Evolutionary conservation across 2,113 vertebrate genomes (phyloP).

Genomic region (Nicator chloris): DNA sequence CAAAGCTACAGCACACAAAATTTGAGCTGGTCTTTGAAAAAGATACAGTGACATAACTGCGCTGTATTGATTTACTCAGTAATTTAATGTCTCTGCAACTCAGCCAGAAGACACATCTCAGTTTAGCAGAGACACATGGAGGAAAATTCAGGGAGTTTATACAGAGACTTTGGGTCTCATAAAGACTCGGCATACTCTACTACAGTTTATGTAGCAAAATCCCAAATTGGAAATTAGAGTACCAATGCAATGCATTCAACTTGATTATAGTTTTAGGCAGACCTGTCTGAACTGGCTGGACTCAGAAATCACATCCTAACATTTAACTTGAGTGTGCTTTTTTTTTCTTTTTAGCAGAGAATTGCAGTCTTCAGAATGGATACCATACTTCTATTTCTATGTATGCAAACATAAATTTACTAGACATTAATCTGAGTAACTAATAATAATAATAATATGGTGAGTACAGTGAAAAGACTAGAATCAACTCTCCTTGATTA

Average conservation of each 20-base stretch:
- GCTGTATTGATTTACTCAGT: conserved; percentile 86
- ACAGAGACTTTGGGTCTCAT: conserved; percentile 65
- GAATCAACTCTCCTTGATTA: not conserved
- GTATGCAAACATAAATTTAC: not conserved
- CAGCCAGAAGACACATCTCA: conserved; percentile 76
- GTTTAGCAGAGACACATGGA: conserved; percentile 71
- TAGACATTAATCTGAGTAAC: not conserved
- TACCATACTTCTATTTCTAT: not conserved
- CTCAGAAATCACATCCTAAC: conserved; percentile 39
- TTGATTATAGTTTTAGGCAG: conserved; percentile 67
- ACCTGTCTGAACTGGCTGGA: conserved; percentile 45
- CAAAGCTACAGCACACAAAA: conserved; percentile 86
- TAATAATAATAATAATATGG: not conserved
- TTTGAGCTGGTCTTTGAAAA: conserved; percentile 85
- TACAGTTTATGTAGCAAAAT: conserved; percentile 71
- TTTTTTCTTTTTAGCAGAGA: conserved; percentile 6
- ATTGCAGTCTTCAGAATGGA: not conserved
- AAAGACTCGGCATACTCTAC: conserved; percentile 71
- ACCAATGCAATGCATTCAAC: conserved; percentile 65
- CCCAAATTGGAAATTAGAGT: conserved; percentile 73
- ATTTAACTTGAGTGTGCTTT: not conserved
- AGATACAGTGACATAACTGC: conserved; percentile 81
- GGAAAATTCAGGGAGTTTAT: conserved; percentile 64
- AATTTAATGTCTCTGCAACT: conserved; percentile 82
- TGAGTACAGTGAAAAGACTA: not conserved